Conservation (phyloP, 2,113 vertebrate species). For the Rallus limicola region DNA sequence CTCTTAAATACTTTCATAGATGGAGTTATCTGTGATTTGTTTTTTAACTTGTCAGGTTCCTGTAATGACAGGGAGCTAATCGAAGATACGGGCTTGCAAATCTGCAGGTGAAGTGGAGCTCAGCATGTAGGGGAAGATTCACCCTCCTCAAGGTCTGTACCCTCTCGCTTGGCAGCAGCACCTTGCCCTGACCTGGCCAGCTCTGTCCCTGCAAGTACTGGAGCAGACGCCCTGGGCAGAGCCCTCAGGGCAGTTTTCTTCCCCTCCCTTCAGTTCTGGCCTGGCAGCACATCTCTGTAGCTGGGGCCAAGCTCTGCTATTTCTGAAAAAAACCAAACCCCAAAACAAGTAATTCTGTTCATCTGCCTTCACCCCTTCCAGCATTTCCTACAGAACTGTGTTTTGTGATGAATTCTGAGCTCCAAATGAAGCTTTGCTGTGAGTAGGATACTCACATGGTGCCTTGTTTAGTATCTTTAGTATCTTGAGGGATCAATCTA, state of each 20-base stretch:
- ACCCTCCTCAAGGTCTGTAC: not conserved
- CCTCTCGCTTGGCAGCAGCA: not conserved
- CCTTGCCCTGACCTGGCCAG: not conserved
- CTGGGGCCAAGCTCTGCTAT: not conserved
- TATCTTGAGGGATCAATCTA: not conserved
- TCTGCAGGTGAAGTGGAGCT: not conserved
- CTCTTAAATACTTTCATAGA: not conserved
- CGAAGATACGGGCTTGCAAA: accelerated
- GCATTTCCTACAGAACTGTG: not conserved
- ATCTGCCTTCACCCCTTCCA: not conserved
- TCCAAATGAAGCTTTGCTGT: not conserved
- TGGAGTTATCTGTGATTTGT: not conserved
- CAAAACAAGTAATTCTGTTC: not conserved
- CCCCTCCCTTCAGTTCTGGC: not conserved
- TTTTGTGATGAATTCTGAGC: not conserved
- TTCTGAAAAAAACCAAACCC: not conserved
- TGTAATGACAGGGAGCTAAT: not conserved
- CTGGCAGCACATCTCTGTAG: not conserved
- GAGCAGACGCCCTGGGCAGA: not conserved
- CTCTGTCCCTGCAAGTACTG: not conserved
- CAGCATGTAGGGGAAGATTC: not conserved
- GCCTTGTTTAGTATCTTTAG: not conserved
- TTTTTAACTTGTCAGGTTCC: not conserved
- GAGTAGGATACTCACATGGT: not conserved
- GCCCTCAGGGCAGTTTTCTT: not conserved